Percentiles rank a stretch among this genome's conserved stretches.
Evolutionary conservation across 2,797 vertebrate genomes (phyloP).

Genomic region (Sylvia borin): DNA sequence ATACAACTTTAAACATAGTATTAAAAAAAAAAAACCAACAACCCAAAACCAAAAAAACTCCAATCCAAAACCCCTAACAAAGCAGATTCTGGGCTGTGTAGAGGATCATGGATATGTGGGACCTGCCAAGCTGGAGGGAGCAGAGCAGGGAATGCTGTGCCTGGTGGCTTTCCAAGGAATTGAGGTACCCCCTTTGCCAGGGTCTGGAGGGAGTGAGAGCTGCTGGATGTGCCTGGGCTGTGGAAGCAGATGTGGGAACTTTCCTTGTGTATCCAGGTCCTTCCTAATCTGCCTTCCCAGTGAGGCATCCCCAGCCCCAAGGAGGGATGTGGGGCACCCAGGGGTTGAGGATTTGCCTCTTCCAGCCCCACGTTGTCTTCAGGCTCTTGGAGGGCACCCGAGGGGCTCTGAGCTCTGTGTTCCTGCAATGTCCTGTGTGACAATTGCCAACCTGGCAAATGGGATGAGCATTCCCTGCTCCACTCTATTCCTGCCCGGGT

Average conservation of each 20-base stretch:
- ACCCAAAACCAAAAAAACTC: too few species aligned
- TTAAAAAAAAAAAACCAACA: background rate
- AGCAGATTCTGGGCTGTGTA: background rate
- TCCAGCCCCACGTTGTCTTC: rapidly evolving
- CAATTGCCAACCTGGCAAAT: too few species aligned
- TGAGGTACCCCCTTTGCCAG: rapidly evolving
- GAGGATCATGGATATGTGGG: background rate
- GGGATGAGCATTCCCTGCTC: background rate
- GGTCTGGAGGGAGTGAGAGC: background rate
- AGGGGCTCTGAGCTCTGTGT: background rate
- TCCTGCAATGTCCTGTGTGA: rapidly evolving
- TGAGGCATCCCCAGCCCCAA: background rate
- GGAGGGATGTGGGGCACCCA: background rate
- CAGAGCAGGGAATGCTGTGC: background rate
- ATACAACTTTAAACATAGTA: conserved; percentile 49
- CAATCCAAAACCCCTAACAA: background rate
- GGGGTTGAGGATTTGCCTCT: background rate
- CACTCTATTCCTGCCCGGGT: rapidly evolving
- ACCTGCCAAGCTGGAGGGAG: background rate
- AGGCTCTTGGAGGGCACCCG: background rate
- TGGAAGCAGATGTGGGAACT: background rate
- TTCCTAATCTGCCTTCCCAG: background rate
- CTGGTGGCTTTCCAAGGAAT: rapidly evolving
- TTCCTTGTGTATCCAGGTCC: background rate
- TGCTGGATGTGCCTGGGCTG: conserved; percentile 12